Evolutionary conservation across 2,113 vertebrate species (phyloP).

Genomic region (Amazona guildingii): DNA sequence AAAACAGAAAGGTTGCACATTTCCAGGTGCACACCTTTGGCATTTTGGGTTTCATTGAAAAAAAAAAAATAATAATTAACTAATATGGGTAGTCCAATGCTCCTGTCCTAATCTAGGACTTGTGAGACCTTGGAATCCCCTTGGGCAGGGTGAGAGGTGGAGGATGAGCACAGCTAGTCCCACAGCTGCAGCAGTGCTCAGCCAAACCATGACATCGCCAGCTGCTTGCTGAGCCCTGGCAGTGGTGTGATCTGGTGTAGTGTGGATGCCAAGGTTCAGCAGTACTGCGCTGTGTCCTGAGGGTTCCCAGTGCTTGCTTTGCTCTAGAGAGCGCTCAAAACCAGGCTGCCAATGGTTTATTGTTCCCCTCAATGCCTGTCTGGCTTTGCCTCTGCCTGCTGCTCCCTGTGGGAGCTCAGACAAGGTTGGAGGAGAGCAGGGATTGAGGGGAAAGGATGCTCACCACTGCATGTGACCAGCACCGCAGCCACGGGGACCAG

Average conservation of each 20-base stretch:
- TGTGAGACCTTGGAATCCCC: neutral
- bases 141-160: neutral
- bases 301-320: accelerated
- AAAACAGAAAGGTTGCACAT: neutral
- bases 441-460: neutral
- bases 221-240: neutral
- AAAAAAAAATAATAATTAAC: neutral
- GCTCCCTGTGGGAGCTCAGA: neutral
- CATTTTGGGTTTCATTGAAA: neutral
- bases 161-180: neutral
- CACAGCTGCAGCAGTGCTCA: neutral
- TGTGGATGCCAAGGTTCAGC: accelerated
- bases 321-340: accelerated
- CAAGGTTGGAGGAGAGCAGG: neutral
- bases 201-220: accelerated
- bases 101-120: neutral
- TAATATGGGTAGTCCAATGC: neutral
- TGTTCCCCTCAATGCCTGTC: accelerated
- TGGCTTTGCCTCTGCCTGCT: neutral
- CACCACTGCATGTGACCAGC: accelerated
- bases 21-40: neutral
- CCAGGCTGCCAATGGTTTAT: neutral
- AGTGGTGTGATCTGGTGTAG: accelerated
- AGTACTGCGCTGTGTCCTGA: neutral
- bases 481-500: accelerated